Evolutionary conservation across 2,888 invertebrate species (phyloP).

Genomic region (Parapristionchus giblindavisi): DNA sequence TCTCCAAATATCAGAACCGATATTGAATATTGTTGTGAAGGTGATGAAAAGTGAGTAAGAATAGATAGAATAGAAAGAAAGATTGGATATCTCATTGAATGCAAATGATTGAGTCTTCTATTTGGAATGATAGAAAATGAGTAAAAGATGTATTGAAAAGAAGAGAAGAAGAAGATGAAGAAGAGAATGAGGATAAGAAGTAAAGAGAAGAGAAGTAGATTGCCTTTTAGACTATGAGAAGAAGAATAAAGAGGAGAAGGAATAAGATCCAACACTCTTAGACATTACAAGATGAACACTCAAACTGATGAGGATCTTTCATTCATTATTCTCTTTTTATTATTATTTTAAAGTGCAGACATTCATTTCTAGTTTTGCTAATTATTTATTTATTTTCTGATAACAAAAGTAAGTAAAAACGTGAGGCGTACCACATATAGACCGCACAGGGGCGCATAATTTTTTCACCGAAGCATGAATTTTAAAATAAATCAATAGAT

Average conservation of each 20-base stretch:
- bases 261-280: not conserved
- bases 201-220: constrained; percentile 15
- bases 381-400: not conserved
- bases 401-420: not conserved
- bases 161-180: constrained; percentile 4
- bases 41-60: not conserved
- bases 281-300: too few relatives aligned
- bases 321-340: too few relatives aligned
- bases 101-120: not conserved
- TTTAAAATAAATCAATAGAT: too few relatives aligned
- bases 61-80: not conserved
- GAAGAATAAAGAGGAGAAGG: not conserved
- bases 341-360: too few relatives aligned
- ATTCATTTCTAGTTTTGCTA: not conserved
- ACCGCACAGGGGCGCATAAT: not conserved
- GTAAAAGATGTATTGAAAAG: constrained; percentile 6
- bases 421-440: not conserved
- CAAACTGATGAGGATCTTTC: too few relatives aligned
- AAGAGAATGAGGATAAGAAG: not conserved
- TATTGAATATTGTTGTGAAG: constrained; percentile 15
- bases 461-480: not conserved
- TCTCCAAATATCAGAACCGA: constrained; percentile 29
- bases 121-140: not conserved
- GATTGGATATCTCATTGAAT: constrained; percentile 27
- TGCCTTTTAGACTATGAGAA: constrained; percentile 9